phyloP scores from a whole-genome alignment of 2,113 vertebrate genomes.

The Mustela lutreola region DNA sequence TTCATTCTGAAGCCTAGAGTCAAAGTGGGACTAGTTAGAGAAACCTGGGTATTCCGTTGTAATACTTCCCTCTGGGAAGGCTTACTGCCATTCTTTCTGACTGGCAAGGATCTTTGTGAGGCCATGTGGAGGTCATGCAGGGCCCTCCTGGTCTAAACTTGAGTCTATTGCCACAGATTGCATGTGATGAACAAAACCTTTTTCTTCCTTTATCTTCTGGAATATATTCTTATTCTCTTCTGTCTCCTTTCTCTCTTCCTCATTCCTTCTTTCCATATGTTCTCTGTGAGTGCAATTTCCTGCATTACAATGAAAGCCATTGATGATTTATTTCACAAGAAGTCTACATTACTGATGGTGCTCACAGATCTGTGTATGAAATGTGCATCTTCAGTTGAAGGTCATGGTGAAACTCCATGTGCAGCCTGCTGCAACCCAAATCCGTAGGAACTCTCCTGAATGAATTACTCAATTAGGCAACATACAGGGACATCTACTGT shows the following conservation, averaged over 20 bases:
- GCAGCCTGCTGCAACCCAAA: background rate
- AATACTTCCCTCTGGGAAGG: background rate
- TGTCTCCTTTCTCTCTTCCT: background rate
- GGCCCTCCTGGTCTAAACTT: background rate
- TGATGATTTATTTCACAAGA: slow-evolving; percentile 3
- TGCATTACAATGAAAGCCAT: background rate
- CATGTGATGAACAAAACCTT: background rate
- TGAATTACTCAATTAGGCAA: background rate
- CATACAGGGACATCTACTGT: background rate
- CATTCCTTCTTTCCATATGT: background rate
- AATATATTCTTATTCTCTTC: background rate
- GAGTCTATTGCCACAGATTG: background rate
- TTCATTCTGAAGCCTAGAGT: background rate
- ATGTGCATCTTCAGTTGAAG: background rate
- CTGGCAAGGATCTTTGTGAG: background rate
- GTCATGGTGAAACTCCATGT: background rate
- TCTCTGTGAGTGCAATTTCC: background rate
- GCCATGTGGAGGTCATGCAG: background rate
- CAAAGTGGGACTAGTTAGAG: background rate
- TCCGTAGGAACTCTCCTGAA: background rate
- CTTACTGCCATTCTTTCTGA: slow-evolving; percentile 28
- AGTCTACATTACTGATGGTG: background rate
- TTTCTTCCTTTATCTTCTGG: background rate
- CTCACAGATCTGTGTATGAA: background rate
- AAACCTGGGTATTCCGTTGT: slow-evolving; percentile 21